Conservation (phyloP, 2,113 vertebrate genomes). For the Trichechus manatus region DNA sequence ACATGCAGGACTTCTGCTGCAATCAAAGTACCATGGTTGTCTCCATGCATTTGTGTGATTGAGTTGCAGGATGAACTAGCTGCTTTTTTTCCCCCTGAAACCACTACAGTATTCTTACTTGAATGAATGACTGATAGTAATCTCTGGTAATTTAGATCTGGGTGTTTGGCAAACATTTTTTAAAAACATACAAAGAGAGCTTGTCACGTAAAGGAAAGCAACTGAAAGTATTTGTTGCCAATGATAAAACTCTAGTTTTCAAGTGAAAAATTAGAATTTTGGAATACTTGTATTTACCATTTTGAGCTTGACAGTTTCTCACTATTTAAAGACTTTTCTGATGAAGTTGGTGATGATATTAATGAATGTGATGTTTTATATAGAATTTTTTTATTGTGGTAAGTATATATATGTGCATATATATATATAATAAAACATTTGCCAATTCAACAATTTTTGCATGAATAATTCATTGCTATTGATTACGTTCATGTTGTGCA, state of each 20-base stretch:
- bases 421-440: no score
- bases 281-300: not conserved
- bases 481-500: no score
- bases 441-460: no score
- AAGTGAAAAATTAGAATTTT: not conserved
- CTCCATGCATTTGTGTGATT: not conserved
- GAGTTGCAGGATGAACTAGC: not conserved
- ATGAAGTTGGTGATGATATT: constrained; percentile 9
- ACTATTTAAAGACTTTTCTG: constrained; percentile 34
- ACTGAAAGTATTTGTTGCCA: not conserved
- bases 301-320: not conserved
- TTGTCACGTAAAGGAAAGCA: not conserved
- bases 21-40: not conserved
- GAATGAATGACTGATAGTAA: not conserved
- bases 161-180: not conserved
- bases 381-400: no score
- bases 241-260: not conserved
- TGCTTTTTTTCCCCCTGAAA: not conserved
- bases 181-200: not conserved
- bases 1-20: not conserved
- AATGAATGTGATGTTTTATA: not conserved
- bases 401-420: no score
- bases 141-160: not conserved
- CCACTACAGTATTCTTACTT: not conserved
- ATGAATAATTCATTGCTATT: no score